Evolutionary conservation across 2,888 invertebrate genomes (phyloP).

Genomic region (Lasius fuliginosus): DNA sequence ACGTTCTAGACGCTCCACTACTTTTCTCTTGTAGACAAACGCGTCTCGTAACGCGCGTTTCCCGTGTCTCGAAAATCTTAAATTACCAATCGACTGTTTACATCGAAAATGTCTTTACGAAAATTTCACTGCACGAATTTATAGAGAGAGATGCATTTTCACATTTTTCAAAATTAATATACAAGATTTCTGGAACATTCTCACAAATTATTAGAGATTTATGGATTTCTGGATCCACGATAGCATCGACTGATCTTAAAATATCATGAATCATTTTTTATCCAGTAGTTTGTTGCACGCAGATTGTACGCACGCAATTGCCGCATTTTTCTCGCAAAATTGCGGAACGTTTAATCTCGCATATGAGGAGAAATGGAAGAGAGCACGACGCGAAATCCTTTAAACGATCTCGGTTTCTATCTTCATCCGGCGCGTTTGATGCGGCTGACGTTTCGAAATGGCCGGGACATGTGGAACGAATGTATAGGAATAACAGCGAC

Average conservation of each 20-base stretch:
- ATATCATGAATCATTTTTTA: not conserved
- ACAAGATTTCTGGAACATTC: not conserved
- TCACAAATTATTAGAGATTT: not conserved
- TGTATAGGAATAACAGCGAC: slow-evolving; percentile 58
- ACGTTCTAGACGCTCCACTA: slow-evolving; percentile 5
- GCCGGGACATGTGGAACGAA: slow-evolving; percentile 70
- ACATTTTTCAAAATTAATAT: not conserved
- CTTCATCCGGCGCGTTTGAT: slow-evolving; percentile 66
- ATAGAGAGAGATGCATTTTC: not conserved
- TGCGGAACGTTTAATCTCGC: slow-evolving; percentile 44
- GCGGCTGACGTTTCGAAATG: slow-evolving; percentile 68
- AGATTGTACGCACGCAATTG: slow-evolving; percentile 30
- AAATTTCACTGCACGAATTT: not conserved
- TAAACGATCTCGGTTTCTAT: slow-evolving; percentile 67
- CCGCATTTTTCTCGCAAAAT: slow-evolving; percentile 51
- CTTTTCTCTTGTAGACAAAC: not conserved
- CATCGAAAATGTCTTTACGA: not conserved
- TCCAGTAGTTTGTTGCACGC: not conserved
- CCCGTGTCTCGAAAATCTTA: not conserved
- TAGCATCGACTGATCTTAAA: not conserved
- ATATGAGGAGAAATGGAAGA: slow-evolving; percentile 28
- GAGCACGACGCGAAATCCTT: slow-evolving; percentile 65
- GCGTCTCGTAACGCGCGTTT: not conserved
- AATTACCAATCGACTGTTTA: not conserved
- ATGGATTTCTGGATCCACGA: not conserved